A percentile compares a stretch with the other conserved stretches of the same genome.
Evolutionary conservation across 1,140 invertebrate species (phyloP).

Genomic region (Pemphigus obesinymphae): DNA sequence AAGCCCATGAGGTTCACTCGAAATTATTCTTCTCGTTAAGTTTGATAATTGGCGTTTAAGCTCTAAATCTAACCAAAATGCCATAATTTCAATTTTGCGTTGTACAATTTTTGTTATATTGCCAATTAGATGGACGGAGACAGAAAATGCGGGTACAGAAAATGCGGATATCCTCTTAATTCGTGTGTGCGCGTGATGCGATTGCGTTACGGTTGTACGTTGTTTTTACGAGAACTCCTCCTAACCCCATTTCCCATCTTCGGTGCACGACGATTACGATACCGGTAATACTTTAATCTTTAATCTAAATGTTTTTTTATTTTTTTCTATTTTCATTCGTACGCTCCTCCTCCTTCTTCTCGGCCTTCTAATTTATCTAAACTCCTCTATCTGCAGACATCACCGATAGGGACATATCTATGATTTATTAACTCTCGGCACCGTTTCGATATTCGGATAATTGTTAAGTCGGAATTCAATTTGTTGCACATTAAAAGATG

Average conservation of each 20-base stretch:
- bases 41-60: too few relatives aligned
- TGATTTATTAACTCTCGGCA: too few relatives aligned
- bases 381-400: neutral
- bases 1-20: too few relatives aligned
- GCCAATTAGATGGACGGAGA: too few relatives aligned
- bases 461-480: neutral
- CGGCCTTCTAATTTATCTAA: neutral
- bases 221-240: neutral
- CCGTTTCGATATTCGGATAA: neutral
- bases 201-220: neutral
- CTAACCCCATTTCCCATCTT: neutral
- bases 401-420: too few relatives aligned
- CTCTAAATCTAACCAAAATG: too few relatives aligned
- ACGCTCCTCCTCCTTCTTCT: neutral
- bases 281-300: neutral
- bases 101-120: too few relatives aligned
- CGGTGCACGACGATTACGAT: neutral
- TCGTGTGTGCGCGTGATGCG: too few relatives aligned
- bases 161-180: too few relatives aligned
- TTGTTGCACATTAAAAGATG: neutral
- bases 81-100: too few relatives aligned
- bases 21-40: too few relatives aligned
- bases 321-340: neutral
- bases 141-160: too few relatives aligned
- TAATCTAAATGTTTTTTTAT: slow-evolving; percentile 6